Conservation (phyloP, 1,140 invertebrate genomes). For the Drosophila quadrilineata region DNA sequence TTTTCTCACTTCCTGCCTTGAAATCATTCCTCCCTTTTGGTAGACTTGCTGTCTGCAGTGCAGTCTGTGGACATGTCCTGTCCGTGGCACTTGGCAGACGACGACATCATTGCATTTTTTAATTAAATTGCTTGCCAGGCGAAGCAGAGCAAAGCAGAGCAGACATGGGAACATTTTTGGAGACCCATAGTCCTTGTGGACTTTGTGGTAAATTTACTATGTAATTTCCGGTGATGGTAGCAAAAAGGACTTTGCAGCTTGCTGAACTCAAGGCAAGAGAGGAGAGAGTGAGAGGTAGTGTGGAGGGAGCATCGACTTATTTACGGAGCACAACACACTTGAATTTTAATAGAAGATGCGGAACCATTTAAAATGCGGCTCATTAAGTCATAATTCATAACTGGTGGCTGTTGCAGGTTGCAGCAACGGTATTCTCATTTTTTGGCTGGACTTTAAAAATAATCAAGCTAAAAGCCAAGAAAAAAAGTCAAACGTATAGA, state of each 20-base stretch:
- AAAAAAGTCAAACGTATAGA: neutral
- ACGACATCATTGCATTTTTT: conserved; percentile 21
- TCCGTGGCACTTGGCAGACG: conserved; percentile 6
- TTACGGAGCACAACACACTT: conserved; percentile 48
- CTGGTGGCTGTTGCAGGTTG: conserved; percentile 36
- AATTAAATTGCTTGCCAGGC: conserved; percentile 35
- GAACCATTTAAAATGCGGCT: conserved; percentile 12
- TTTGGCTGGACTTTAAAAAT: conserved; percentile 48
- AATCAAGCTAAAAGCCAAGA: conserved; percentile 34
- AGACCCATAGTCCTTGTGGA: conserved; percentile 24
- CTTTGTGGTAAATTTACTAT: conserved; percentile 46
- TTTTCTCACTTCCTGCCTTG: too few relatives aligned
- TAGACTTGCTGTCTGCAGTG: too few relatives aligned
- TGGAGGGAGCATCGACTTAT: conserved; percentile 5
- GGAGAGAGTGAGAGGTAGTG: neutral
- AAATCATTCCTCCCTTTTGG: too few relatives aligned
- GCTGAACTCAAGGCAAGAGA: too few relatives aligned
- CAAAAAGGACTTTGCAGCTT: neutral
- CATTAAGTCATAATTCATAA: conserved; percentile 63
- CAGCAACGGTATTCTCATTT: conserved; percentile 30
- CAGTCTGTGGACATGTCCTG: neutral
- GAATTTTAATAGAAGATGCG: conserved; percentile 68
- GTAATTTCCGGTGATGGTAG: conserved; percentile 33
- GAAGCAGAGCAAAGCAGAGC: neutral
- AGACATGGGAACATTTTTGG: conserved; percentile 19